Evolutionary conservation across 2,113 vertebrate genomes (phyloP).

Genomic region (Alaudala cheleensis): DNA sequence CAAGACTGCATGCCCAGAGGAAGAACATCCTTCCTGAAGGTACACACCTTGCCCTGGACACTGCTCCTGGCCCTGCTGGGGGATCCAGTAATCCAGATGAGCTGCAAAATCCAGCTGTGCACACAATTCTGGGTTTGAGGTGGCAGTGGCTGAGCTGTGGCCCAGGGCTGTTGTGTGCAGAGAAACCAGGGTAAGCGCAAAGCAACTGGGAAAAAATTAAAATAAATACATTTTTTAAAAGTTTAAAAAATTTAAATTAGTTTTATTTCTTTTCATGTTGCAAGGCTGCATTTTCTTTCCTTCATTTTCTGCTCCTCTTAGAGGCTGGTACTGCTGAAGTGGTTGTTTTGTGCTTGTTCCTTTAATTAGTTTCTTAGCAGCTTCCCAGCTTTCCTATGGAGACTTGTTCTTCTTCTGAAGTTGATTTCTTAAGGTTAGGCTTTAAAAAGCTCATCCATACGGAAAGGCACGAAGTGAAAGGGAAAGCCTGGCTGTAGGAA

Average conservation of each 20-base stretch:
- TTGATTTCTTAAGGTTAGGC: conserved; percentile 29
- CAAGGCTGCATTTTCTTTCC: background rate
- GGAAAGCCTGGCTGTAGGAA: background rate
- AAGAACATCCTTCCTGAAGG: background rate
- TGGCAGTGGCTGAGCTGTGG: background rate
- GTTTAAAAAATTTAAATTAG: conserved; percentile 12
- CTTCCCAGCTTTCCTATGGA: conserved; percentile 19
- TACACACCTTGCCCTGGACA: rapidly evolving
- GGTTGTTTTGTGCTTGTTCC: conserved; percentile 17
- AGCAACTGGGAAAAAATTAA: background rate
- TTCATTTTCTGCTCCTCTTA: background rate
- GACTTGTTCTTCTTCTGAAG: conserved; percentile 13
- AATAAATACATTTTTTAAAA: background rate
- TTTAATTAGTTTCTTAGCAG: conserved; percentile 50
- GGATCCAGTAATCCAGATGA: background rate
- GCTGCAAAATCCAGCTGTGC: background rate
- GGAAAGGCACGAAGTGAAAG: background rate
- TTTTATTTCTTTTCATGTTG: conserved; percentile 38
- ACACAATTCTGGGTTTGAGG: background rate
- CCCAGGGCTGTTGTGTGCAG: background rate
- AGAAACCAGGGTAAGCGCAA: background rate
- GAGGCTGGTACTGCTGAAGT: background rate
- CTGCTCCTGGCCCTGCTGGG: background rate
- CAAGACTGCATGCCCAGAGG: background rate
- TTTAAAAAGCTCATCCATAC: background rate